phyloP scores from a whole-genome alignment of 2,797 vertebrate genomes.

The Myotis pilosus region DNA sequence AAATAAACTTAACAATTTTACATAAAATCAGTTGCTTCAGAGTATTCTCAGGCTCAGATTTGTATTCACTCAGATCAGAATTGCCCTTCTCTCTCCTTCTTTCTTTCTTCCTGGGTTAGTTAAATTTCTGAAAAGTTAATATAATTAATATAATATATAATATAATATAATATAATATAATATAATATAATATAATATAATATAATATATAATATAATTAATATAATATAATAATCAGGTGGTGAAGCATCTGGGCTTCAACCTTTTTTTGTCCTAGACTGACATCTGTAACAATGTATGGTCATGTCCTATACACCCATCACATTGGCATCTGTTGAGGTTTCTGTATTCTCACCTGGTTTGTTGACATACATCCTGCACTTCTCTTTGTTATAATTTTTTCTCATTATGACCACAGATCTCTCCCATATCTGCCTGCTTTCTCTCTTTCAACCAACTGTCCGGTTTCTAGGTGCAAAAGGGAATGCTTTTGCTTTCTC shows the following conservation, averaged over 20 bases:
- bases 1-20: background rate
- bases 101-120: background rate
- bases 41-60: background rate
- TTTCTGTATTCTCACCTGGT: slow-evolving; percentile 3
- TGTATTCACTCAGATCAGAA: background rate
- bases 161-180: too few relatives aligned
- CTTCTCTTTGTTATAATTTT: slow-evolving; percentile 10
- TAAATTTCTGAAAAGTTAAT: slow-evolving; percentile 24
- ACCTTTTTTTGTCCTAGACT: background rate
- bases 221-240: background rate
- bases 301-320: background rate
- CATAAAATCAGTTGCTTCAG: background rate
- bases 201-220: too few relatives aligned
- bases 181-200: too few relatives aligned
- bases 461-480: background rate
- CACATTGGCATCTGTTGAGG: background rate
- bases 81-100: fast-evolving
- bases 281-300: background rate
- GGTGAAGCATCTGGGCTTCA: background rate
- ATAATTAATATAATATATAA: background rate
- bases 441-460: background rate
- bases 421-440: background rate
- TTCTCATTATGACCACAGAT: background rate
- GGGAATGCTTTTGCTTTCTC: background rate
- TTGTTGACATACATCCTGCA: background rate